Percentiles rank a stretch among this genome's conserved stretches.
Evolutionary conservation across 1,140 invertebrate species (phyloP).

Genomic region (Drosophila murphyi): DNA sequence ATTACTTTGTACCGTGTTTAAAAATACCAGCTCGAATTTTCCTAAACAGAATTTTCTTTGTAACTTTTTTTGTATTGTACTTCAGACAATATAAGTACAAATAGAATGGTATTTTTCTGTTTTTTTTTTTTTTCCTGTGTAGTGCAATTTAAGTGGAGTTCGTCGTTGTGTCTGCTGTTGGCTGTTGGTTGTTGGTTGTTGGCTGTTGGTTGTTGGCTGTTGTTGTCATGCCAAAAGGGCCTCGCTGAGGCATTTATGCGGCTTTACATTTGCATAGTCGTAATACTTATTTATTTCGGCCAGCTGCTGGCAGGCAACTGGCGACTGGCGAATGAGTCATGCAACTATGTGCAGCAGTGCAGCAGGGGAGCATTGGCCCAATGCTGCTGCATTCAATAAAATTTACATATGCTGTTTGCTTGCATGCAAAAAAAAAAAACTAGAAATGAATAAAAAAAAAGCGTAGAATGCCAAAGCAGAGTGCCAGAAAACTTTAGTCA

Average conservation of each 20-base stretch:
- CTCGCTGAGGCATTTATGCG: slow-evolving; percentile 67
- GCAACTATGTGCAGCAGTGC: background rate
- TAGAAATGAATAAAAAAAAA: background rate
- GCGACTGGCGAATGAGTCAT: slow-evolving; percentile 41
- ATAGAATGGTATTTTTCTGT: too few relatives aligned
- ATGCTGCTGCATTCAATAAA: slow-evolving; percentile 27
- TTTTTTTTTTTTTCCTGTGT: background rate
- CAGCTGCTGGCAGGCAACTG: slow-evolving; percentile 16
- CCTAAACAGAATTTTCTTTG: too few relatives aligned
- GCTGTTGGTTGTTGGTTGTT: slow-evolving; percentile 13
- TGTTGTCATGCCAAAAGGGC: slow-evolving; percentile 48
- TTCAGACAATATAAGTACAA: too few relatives aligned
- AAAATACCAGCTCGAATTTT: background rate
- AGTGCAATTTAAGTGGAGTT: slow-evolving; percentile 27
- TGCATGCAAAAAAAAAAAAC: slow-evolving; percentile 7
- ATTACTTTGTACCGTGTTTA: background rate
- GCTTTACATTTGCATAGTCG: slow-evolving; percentile 79
- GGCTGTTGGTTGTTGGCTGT: slow-evolving; percentile 12
- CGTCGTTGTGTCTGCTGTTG: slow-evolving; percentile 44
- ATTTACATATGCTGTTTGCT: slow-evolving; percentile 28
- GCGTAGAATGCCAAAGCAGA: slow-evolving; percentile 2
- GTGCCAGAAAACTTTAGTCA: slow-evolving; percentile 11
- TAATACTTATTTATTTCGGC: slow-evolving; percentile 66
- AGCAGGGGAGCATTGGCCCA: slow-evolving; percentile 20
- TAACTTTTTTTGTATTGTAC: too few relatives aligned